A percentile compares a stretch with the other conserved stretches of the same genome.
Conservation (phyloP, 2,113 vertebrate species). For the Oncorhynchus mykiss region DNA sequence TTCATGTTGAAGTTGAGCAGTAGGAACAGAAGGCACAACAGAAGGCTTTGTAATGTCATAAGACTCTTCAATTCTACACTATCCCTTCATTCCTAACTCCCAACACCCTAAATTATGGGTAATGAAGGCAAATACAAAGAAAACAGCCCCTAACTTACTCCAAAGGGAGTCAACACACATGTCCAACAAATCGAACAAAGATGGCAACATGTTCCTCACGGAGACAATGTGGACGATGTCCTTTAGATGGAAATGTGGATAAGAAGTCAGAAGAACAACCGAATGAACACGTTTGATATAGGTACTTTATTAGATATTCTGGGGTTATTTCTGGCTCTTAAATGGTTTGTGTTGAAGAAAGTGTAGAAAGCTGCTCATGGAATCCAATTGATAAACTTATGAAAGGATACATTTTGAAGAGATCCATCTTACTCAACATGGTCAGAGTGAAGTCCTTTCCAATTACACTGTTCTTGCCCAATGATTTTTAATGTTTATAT, state of each 20-base stretch:
- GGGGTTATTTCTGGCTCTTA: neutral
- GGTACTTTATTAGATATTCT: slow-evolving; percentile 1
- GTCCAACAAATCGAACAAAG: slow-evolving; percentile 1
- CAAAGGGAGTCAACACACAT: neutral
- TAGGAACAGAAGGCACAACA: neutral
- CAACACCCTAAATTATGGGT: neutral
- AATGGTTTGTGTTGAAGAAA: neutral
- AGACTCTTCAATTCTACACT: slow-evolving; percentile 2
- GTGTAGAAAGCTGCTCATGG: slow-evolving; percentile 5
- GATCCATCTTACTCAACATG: neutral
- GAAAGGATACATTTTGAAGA: slow-evolving; percentile 2
- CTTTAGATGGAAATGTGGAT: slow-evolving; percentile 7
- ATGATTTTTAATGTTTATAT: neutral
- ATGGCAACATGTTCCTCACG: neutral
- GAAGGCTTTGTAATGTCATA: slow-evolving; percentile 1
- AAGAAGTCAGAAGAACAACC: neutral
- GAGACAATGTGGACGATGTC: neutral
- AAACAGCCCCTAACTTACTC: neutral
- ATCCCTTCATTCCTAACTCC: neutral
- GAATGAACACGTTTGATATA: neutral
- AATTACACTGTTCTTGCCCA: neutral
- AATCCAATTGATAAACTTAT: slow-evolving; percentile 1
- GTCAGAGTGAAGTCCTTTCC: neutral
- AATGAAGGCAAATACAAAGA: neutral
- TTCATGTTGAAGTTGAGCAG: slow-evolving; percentile 6